Base-by-base conservation (phyloP, 1,140 invertebrate genomes). In the Cotesia glomerata region DNA sequence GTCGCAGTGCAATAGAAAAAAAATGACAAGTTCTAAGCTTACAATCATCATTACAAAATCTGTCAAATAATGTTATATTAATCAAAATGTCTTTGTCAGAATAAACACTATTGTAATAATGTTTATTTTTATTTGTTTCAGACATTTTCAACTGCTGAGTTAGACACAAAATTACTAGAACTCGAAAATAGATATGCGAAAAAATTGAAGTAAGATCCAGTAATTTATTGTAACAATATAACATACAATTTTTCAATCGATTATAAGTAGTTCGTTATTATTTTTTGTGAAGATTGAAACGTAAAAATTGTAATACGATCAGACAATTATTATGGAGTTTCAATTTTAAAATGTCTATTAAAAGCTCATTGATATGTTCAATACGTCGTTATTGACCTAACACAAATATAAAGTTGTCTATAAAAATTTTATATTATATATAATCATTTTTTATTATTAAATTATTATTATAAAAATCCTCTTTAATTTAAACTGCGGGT, bases 71-170 rank as follows among this genome's bases (percentile, higher is more conserved):
- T 26, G 26, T 26, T 26, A 26, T 26, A 26, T 26, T 26, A 26
- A 26, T 26, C 26, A 26, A 26, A 26, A 26, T 26, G 2, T 26
- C 26, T 26, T 26, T 26, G 26, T 26, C 26, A 26, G 1, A 26
- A 26, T 1, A 2, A 26, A 26, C 26, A 26, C 26, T 26, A 26
- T 26, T 26, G 1, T 26, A 26, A 26, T 26, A 26, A 9, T 14
- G 7, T 32, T 14, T 70, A 54, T 75, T 71, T 45, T 61, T 80
- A 75, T 74, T 35, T 18, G 69, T 78, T 78, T 56, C 73, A 86
- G 85, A 84, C 81, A 4, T 84, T 81, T 73, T 84, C 83, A 7
- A 77, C 75, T 36, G 74, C 80, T 16, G 84, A 86, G 73, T 49
- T 85, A 36, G 81, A 83, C 61, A 74, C 65, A 4, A 86, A 85